Evolutionary conservation across 2,113 vertebrate species (phyloP).

Genomic region (Nothocercus nigrocapillus): DNA sequence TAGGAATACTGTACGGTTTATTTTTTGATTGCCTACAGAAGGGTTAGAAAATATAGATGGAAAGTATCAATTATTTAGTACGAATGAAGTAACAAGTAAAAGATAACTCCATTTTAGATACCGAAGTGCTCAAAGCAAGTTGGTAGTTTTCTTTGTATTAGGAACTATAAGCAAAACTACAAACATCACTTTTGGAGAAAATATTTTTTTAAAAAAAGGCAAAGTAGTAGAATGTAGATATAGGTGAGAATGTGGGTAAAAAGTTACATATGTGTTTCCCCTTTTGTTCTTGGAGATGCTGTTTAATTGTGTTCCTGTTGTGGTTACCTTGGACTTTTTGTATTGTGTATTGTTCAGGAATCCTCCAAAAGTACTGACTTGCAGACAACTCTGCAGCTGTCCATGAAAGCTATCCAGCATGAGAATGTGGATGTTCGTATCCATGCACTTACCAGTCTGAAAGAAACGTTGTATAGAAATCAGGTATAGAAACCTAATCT

Average conservation of each 20-base stretch:
- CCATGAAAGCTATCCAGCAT: slow-evolving; percentile 95
- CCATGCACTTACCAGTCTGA: slow-evolving; percentile 94
- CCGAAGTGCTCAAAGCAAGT: neutral
- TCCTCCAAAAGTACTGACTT: slow-evolving; percentile 91
- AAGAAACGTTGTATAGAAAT: slow-evolving; percentile 92
- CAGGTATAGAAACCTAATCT: slow-evolving; percentile 80
- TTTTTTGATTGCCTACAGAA: neutral
- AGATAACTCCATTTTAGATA: neutral
- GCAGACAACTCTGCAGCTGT: slow-evolving; percentile 88
- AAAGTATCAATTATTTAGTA: neutral
- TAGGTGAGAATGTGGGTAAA: neutral
- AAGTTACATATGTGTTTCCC: neutral
- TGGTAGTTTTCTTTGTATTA: neutral
- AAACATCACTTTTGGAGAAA: neutral
- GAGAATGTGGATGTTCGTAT: slow-evolving; percentile 97
- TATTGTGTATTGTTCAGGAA: slow-evolving; percentile 75
- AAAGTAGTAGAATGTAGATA: neutral
- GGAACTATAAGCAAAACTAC: neutral
- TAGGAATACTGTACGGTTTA: neutral
- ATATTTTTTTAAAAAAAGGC: neutral
- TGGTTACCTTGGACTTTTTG: neutral
- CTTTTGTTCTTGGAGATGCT: neutral
- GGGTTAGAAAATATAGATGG: neutral
- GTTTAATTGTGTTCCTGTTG: neutral
- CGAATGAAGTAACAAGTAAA: neutral